Evolutionary conservation across 2,113 vertebrate genomes (phyloP), one percentile per base, ranked within the genome.

Genomic region (Peromyscus leucopus): DNA sequence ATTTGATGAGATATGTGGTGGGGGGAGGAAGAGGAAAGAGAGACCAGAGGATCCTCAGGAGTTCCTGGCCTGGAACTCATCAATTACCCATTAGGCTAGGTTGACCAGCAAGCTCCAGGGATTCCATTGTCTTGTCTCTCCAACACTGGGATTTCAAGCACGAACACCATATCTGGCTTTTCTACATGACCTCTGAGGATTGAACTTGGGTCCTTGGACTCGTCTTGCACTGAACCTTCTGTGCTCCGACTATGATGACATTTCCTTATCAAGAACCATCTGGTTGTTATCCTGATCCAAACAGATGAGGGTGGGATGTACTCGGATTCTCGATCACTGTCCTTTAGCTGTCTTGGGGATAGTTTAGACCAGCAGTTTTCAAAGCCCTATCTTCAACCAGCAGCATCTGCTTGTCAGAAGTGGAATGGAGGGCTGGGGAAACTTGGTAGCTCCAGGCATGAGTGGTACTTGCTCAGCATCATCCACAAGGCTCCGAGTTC

Each of bases 241-340:
- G 46, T 48, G 46, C 15, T 26, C 83, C 71, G 65, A 12, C 19
- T n/a, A 46, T 57, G 75, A 59, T 59, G 22, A 59, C 48, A 69
- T 94, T 59, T 80, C n/a, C 72, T 91, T 94, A 85, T 31, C 51
- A 86, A 71, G 51, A 89, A 65, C 24, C 78, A 90, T 57, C 69
- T 15, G 5, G 28, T 12, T 42, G 59, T 51, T 55, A 69, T 51
- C 42, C 16, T 51, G 39, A 86, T 26, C 42, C 63, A 94, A 89
- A 24, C 69, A 57, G 82, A 51, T 22, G 21, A 9, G 5, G 61
- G 31, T 94, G 51, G 28, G 28, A 55, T 1, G 8, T 42, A 39
- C 42, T 90, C 4, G 22, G 28, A 6, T 17, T 13, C 1, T 94
- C 46, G 12, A 0, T 31, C 71, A 39, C 8, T 42, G 28, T 31